phyloP scores from a whole-genome alignment of 2,113 vertebrate species.

The Mastomys natalensis region DNA sequence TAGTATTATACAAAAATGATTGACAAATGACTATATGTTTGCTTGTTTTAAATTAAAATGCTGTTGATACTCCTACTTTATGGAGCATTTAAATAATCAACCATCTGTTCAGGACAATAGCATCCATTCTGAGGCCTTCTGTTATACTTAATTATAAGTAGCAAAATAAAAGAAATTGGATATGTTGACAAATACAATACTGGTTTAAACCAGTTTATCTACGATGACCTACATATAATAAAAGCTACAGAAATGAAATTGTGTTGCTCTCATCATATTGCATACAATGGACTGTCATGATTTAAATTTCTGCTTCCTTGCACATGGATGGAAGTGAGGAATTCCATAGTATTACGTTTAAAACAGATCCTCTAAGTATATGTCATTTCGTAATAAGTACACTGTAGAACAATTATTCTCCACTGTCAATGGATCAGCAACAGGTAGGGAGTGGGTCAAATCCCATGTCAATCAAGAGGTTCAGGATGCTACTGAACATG shows the following conservation, averaged over 20 bases:
- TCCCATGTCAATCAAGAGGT: neutral
- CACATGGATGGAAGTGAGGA: neutral
- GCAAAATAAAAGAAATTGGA: neutral
- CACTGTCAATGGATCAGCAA: neutral
- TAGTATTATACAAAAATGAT: neutral
- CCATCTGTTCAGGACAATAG: neutral
- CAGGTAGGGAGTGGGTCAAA: neutral
- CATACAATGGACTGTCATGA: neutral
- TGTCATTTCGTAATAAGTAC: neutral
- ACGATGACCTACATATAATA: neutral
- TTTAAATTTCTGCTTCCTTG: neutral
- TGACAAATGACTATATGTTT: neutral
- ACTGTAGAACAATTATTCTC: neutral
- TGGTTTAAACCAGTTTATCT: neutral
- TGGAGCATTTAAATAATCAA: conserved; percentile 23
- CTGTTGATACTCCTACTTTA: neutral
- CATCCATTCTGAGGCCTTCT: neutral
- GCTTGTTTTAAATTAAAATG: conserved; percentile 50
- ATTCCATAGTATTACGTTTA: neutral
- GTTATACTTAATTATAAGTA: neutral
- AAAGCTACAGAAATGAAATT: neutral
- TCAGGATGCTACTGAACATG: neutral
- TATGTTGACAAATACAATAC: neutral
- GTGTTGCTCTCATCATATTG: neutral
- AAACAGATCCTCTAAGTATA: neutral